A percentile compares a stretch with the other conserved stretches of the same genome.
These are phyloP conservation scores for Smittia sp. DNA, from an alignment of 2,888 invertebrate genomes.

Conservation along the genomic window DNA sequence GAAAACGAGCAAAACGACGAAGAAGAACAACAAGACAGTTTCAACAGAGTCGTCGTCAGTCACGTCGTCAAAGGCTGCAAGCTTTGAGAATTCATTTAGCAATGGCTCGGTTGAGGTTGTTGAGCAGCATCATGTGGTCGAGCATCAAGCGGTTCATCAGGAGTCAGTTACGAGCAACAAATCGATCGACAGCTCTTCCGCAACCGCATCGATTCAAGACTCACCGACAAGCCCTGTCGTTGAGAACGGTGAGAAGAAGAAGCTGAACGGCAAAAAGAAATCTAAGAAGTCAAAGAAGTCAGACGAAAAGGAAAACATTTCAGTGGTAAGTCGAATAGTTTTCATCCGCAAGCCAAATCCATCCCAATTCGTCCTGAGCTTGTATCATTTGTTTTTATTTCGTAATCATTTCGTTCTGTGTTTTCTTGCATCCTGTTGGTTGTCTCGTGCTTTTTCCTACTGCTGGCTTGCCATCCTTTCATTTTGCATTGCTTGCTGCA, in stretches of 20 bases:
- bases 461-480: conserved; percentile 26
- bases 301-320: conserved; percentile 66
- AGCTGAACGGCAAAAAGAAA: conserved; percentile 55
- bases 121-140: conserved; percentile 2
- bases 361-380: not conserved
- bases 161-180: not conserved
- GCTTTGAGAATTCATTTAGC: conserved; percentile 2
- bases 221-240: not conserved
- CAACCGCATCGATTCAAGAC: not conserved
- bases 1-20: conserved; percentile 19
- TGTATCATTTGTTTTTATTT: conserved; percentile 20
- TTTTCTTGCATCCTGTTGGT: conserved; percentile 31
- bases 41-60: conserved; percentile 4
- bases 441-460: conserved; percentile 16
- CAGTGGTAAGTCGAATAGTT: conserved; percentile 59
- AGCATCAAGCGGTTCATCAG: not conserved
- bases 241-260: conserved; percentile 28
- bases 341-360: not conserved
- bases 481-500: conserved; percentile 39
- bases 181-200: not conserved
- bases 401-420: conserved; percentile 28
- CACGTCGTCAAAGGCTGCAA: conserved; percentile 28
- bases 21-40: not conserved
- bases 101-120: conserved; percentile 18
- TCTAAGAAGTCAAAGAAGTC: conserved; percentile 63